Evolutionary conservation across 2,888 invertebrate species (phyloP), one percentile per base, ranked within the genome.

Genomic region (Pachydiplax longipennis): DNA sequence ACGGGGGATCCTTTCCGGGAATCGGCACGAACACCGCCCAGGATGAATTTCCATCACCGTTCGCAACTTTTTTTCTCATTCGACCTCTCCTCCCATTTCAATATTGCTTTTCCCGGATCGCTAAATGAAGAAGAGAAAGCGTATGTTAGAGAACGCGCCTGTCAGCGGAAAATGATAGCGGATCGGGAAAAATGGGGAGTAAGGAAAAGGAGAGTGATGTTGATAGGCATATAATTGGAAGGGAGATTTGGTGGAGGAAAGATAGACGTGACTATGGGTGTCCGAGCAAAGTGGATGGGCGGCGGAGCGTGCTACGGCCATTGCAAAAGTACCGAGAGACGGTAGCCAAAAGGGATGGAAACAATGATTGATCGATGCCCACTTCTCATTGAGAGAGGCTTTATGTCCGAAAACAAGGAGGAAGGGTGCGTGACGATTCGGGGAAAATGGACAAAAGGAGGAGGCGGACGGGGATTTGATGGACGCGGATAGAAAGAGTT

Each of bases 351-450:
- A 15, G 22, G 58, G 22, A 18, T 10, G 83, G 31, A 35, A 58
- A 83, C 83, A 37, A 83, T 83, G 83, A 87, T 87, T 87, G 87
- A 87, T 87, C 87, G 61, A 61, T 37, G 61, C 65, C 61, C 61
- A 61, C 87, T 87, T 65, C 87, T 87, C 35, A 37, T 53, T 44
- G 83, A 6, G 83, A 83, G 48, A 25, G 18, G 44, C 10, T 61
- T 61, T 61, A 61, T 61, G 25, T 22, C 73, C 25, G 31, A 73
- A 73, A 73, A 73, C 73, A 73, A n/a, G 65, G 65, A n/a, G 65
- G 65, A 65, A n/a, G 73, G 31, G 48, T 18, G 82, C 48, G 82
- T 82, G 82, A 82, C 82, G 44, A 82, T 44, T 81, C 81, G 81
- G 81, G 40, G 3, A 40, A 40, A 40, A 40, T 82, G 82, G 82